Base-by-base conservation (phyloP, 2,797 vertebrate genomes). In the Lacerta bilineata region DNA sequence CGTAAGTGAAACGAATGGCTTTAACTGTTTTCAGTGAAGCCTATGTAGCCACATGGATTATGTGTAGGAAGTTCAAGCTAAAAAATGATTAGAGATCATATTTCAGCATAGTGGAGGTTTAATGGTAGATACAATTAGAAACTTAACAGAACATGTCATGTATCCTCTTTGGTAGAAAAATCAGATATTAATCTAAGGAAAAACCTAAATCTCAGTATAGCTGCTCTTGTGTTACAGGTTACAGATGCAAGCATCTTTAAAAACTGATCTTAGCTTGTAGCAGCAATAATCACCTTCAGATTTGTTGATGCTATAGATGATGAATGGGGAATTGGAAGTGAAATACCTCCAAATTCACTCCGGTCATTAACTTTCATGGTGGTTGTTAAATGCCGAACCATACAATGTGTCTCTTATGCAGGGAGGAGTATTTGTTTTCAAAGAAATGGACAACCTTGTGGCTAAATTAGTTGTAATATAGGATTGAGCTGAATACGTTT, bases 251-350 rank as follows among this genome's bases (percentile, higher is more conserved):
- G 93, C 93, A 92, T 88, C 90, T 95, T 97, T 95, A 80, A 96
- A 96, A 97, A 95, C 94, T 96, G 95, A 96, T 97, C 95, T 95
- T 94, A 80, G 91, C 94, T 96, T 97, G 95, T 94, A 96, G 96
- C 95, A 95, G 94, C 95, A 96, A 97, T 96, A 96, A 97, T 97
- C 95, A 96, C 95, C 95, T 97, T 95, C 94, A 97, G 97, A 97
- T 96, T 96, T 93, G 95, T 96, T 97, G 96, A 97, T 97, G 95
- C 94, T 95, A 88, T 90, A 95, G 95, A 95, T 96, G 96, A 96
- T 96, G 95, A 96, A 92, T 93, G 87, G 94, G 95, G 90, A 95
- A 94, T 91, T 91, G 95, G 93, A 95, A 90, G 89, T 89, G 95
- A 95, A 95, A 92, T n/a, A 41, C 92, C 91, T 68, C 89, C 80